phyloP scores from a whole-genome alignment of 2,888 invertebrate species.

The Pandemis cinnamomeana region DNA sequence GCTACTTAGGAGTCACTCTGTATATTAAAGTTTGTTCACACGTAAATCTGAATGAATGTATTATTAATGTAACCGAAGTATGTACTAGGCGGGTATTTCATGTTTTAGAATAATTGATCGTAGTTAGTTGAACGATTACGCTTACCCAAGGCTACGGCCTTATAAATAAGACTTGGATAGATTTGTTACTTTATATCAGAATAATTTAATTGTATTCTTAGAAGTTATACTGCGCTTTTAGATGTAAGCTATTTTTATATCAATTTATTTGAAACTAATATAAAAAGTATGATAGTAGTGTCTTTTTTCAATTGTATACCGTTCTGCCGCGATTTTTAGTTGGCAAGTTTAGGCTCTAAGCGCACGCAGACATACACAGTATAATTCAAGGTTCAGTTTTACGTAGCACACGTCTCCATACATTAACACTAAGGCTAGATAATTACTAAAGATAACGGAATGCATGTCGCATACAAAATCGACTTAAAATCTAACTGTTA shows the following conservation, averaged over 20 bases:
- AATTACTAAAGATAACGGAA: too few relatives aligned
- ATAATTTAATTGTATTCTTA: slow-evolving; percentile 67
- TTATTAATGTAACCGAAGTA: slow-evolving; percentile 39
- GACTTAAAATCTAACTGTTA: too few relatives aligned
- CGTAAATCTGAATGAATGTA: slow-evolving; percentile 30
- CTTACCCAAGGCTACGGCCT: slow-evolving; percentile 75
- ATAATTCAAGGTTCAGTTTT: neutral
- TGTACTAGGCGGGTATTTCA: slow-evolving; percentile 57
- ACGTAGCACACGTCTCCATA: neutral
- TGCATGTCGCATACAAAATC: too few relatives aligned
- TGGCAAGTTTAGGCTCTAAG: slow-evolving; percentile 3
- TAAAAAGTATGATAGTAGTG: slow-evolving; percentile 61
- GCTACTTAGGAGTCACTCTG: too few relatives aligned
- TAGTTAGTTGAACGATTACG: slow-evolving; percentile 82
- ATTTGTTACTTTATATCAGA: slow-evolving; percentile 72
- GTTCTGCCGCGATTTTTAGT: slow-evolving; percentile 12
- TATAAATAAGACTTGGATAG: slow-evolving; percentile 77
- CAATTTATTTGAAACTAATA: slow-evolving; percentile 77
- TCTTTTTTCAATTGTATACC: slow-evolving; percentile 66
- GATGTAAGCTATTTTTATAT: slow-evolving; percentile 79
- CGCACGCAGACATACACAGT: neutral
- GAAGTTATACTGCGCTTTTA: slow-evolving; percentile 57
- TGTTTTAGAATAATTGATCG: slow-evolving; percentile 56
- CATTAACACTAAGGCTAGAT: too few relatives aligned
- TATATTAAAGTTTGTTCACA: neutral